Conservation (phyloP, 2,888 invertebrate genomes). For the Drosophila longiperda region DNA sequence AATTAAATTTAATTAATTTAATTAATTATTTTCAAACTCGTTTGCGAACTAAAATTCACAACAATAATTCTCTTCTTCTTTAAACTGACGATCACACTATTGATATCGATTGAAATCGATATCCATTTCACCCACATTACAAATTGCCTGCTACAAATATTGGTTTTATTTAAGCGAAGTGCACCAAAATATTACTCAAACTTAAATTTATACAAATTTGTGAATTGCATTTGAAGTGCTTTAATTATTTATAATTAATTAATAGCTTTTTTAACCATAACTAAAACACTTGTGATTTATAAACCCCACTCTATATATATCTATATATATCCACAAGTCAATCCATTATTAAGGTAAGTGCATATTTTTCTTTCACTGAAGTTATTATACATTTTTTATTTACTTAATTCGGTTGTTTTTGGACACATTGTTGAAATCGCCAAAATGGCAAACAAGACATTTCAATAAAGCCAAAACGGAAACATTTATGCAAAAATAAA, state of each 20-base stretch:
- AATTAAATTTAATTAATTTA: not conserved
- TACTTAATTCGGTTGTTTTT: constrained; percentile 28
- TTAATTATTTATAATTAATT: too few species aligned
- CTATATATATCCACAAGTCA: not conserved
- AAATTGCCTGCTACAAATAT: not conserved
- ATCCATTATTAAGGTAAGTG: constrained; percentile 12
- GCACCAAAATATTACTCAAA: too few species aligned
- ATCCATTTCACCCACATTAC: not conserved
- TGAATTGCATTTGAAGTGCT: not conserved
- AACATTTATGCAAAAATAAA: constrained; percentile 22
- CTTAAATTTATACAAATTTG: not conserved
- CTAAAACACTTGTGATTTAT: not conserved
- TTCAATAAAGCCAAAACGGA: constrained; percentile 24
- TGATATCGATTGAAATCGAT: not conserved
- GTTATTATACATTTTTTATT: constrained; percentile 38
- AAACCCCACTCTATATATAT: not conserved
- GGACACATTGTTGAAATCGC: constrained; percentile 16
- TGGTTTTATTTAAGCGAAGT: not conserved
- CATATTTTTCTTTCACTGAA: constrained; percentile 22
- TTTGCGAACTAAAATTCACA: not conserved
- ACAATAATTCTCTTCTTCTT: not conserved
- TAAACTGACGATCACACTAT: not conserved
- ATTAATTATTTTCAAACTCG: not conserved
- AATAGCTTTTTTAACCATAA: not conserved
- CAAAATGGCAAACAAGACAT: constrained; percentile 29